A percentile compares a stretch with the other conserved stretches of the same genome.
Conservation (phyloP, 2,113 vertebrate genomes). For the Pampusana beccarii region DNA sequence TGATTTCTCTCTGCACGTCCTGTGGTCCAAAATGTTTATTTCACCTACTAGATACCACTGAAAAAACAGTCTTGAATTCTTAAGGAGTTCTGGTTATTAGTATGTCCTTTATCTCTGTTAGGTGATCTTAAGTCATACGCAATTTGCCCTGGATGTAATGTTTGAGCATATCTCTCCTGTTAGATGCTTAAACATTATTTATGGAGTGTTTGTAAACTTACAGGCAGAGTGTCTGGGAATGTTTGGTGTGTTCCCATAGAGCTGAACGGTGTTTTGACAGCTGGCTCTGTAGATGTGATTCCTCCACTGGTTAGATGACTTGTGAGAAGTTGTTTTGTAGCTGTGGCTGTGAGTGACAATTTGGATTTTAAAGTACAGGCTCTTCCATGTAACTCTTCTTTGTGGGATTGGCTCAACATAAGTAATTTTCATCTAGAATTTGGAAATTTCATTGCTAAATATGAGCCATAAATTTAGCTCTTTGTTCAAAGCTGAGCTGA, state of each 20-base stretch:
- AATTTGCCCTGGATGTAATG: neutral
- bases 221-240: neutral
- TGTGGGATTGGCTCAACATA: neutral
- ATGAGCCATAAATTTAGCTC: neutral
- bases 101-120: neutral
- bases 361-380: neutral
- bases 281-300: neutral
- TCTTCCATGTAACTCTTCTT: neutral
- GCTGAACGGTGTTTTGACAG: conserved; percentile 30
- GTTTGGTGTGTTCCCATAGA: conserved; percentile 25
- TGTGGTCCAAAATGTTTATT: neutral
- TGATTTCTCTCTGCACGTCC: neutral
- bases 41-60: neutral
- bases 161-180: neutral
- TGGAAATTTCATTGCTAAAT: no score
- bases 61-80: neutral
- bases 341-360: neutral
- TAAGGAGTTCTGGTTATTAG: neutral
- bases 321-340: neutral
- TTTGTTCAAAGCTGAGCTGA: neutral
- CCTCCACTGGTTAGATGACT: neutral
- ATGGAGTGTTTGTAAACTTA: conserved; percentile 21
- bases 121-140: neutral
- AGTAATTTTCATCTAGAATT: neutral
- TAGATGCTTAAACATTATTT: neutral